These are phyloP conservation scores for Leuctra nigra DNA, from an alignment of 2,888 invertebrate species.

Conservation along the genomic window DNA sequence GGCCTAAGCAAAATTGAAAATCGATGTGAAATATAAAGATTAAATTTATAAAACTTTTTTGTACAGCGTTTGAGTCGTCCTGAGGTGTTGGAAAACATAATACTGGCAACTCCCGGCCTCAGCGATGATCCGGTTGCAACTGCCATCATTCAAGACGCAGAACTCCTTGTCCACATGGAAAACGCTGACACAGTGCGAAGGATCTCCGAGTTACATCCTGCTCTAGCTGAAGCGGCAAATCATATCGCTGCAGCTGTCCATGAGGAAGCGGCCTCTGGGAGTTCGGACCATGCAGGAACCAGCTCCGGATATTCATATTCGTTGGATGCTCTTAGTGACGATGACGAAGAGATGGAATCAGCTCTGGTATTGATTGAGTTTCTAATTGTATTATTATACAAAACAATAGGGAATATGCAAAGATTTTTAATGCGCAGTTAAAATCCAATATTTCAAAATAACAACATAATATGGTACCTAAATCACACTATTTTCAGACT, in stretches of 20 bases:
- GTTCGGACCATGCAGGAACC: slow-evolving; percentile 47
- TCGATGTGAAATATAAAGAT: too few species aligned
- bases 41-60: slow-evolving; percentile 11
- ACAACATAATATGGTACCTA: neutral
- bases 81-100: slow-evolving; percentile 57
- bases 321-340: slow-evolving; percentile 48
- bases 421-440: too few species aligned
- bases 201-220: slow-evolving; percentile 61
- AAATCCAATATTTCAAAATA: too few species aligned
- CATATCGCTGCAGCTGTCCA: slow-evolving; percentile 55
- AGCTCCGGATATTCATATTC: slow-evolving; percentile 46
- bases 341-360: slow-evolving; percentile 50
- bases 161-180: slow-evolving; percentile 62
- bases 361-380: slow-evolving; percentile 32
- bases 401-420: too few species aligned
- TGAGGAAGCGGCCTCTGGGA: slow-evolving; percentile 47
- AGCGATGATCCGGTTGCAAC: slow-evolving; percentile 64
- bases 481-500: too few species aligned
- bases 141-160: slow-evolving; percentile 69
- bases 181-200: slow-evolving; percentile 60
- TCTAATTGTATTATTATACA: neutral
- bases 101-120: slow-evolving; percentile 62
- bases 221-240: slow-evolving; percentile 60
- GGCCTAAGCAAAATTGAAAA: too few species aligned
- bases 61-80: slow-evolving; percentile 40